A percentile compares a stretch with the other conserved stretches of the same genome.
These are phyloP conservation scores for Temnopleurus reevesii DNA, from an alignment of 53 echinoderm and acorn worm species.

Conservation along the genomic window DNA sequence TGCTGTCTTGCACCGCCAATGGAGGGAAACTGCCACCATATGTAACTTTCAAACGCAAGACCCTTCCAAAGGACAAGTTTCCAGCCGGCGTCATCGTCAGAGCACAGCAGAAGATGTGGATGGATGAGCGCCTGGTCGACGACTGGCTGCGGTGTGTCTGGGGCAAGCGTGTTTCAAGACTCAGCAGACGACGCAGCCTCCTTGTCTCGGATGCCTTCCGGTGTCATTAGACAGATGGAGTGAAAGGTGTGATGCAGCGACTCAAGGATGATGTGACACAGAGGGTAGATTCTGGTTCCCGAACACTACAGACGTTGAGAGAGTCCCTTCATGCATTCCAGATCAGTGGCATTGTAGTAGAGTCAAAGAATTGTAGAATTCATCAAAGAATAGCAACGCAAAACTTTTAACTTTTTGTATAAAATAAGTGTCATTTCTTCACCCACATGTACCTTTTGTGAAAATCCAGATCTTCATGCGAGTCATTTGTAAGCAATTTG, in stretches of 20 bases:
- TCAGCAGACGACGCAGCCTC: background rate
- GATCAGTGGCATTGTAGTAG: too few relatives aligned
- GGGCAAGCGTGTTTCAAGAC: background rate
- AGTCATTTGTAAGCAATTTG: too few relatives aligned
- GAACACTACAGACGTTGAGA: too few relatives aligned
- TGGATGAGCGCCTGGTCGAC: conserved; percentile 27
- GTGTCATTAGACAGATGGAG: conserved; percentile 36
- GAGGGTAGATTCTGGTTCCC: too few relatives aligned
- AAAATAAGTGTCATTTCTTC: too few relatives aligned
- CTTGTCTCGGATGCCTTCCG: conserved; percentile 55
- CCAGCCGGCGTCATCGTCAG: conserved; percentile 21
- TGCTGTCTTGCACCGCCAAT: conserved; percentile 36
- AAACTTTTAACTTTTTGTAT: too few relatives aligned
- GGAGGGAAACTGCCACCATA: conserved; percentile 48
- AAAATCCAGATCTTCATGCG: too few relatives aligned
- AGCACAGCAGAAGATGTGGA: conserved; percentile 24
- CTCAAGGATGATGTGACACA: too few relatives aligned
- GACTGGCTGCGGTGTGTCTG: conserved; percentile 47
- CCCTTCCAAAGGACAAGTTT: background rate
- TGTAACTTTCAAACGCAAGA: conserved; percentile 17
- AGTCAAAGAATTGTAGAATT: too few relatives aligned
- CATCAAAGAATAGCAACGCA: too few relatives aligned
- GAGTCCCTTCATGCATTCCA: too few relatives aligned
- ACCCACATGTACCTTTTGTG: too few relatives aligned
- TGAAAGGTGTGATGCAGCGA: background rate